These are phyloP conservation scores for Yponomeuta evonymella DNA, from an alignment of 2,888 invertebrate species.

Conservation along the genomic window DNA sequence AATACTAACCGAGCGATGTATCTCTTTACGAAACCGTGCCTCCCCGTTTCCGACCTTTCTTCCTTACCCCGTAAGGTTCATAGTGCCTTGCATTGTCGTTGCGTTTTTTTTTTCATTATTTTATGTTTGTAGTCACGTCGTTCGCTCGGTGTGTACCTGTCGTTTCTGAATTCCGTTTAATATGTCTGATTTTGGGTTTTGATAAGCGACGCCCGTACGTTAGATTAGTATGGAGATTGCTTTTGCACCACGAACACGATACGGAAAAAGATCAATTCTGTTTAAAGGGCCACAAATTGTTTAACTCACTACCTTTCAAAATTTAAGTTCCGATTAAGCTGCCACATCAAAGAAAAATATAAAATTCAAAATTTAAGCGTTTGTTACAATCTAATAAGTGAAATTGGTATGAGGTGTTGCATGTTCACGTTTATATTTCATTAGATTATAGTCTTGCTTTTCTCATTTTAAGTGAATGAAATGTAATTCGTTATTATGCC, in stretches of 20 bases:
- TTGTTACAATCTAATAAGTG: too few species aligned
- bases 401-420: too few species aligned
- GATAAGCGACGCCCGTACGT: constrained; percentile 31
- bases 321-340: too few species aligned
- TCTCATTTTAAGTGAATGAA: too few species aligned
- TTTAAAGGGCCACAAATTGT: too few species aligned
- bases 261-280: too few species aligned
- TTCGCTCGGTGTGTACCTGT: constrained; percentile 40
- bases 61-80: constrained; percentile 21
- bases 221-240: constrained; percentile 8
- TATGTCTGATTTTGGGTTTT: constrained; percentile 43
- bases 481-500: too few species aligned
- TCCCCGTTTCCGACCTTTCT: constrained; percentile 27
- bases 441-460: too few species aligned
- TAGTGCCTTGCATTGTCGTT: constrained; percentile 20
- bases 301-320: too few species aligned
- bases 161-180: constrained; percentile 49
- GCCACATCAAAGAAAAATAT: too few species aligned
- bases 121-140: constrained; percentile 30
- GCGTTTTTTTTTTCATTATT: constrained; percentile 22
- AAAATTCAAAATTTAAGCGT: too few species aligned
- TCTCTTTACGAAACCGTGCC: constrained; percentile 14
- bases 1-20: constrained; percentile 39
- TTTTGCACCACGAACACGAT: background rate
- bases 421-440: too few species aligned